Conservation (phyloP, 2,888 invertebrate genomes). For the Pristionchus exspectatus region DNA sequence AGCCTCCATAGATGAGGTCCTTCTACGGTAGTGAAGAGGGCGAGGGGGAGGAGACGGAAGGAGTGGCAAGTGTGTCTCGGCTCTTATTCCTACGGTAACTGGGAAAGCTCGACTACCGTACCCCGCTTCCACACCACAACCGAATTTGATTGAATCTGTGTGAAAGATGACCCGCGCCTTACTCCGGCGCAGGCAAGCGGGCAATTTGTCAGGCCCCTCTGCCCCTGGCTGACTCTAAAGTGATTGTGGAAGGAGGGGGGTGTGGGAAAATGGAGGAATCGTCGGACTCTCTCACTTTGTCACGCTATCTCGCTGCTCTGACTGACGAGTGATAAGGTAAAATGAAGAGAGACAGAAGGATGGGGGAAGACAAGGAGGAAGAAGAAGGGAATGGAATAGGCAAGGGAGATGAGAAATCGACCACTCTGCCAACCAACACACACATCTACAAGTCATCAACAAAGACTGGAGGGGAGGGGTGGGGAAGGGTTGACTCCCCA, state of each 20-base stretch:
- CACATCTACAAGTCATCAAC: background rate
- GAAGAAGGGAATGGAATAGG: background rate
- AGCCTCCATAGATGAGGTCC: background rate
- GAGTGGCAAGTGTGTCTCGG: background rate
- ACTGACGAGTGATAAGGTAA: no score
- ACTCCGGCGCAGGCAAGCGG: background rate
- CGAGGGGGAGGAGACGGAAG: background rate
- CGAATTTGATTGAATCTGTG: background rate
- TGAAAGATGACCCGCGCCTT: slow-evolving; percentile 21
- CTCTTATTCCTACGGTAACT: background rate
- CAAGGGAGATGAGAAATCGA: slow-evolving; percentile 24
- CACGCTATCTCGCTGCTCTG: no score
- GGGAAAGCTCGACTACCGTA: background rate
- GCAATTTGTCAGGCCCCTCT: slow-evolving; percentile 3
- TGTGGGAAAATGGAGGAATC: background rate
- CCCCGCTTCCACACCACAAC: background rate
- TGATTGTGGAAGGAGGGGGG: slow-evolving; percentile 44
- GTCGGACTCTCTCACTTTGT: no score
- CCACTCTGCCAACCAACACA: background rate
- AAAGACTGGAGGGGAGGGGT: background rate
- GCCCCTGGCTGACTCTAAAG: background rate
- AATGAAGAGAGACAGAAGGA: background rate
- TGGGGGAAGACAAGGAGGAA: background rate
- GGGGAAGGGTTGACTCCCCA: background rate
- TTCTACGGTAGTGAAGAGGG: slow-evolving; percentile 1